Evolutionary conservation across 2,113 vertebrate species (phyloP), one percentile per base, ranked within the genome.

Genomic region (Puma concolor): DNA sequence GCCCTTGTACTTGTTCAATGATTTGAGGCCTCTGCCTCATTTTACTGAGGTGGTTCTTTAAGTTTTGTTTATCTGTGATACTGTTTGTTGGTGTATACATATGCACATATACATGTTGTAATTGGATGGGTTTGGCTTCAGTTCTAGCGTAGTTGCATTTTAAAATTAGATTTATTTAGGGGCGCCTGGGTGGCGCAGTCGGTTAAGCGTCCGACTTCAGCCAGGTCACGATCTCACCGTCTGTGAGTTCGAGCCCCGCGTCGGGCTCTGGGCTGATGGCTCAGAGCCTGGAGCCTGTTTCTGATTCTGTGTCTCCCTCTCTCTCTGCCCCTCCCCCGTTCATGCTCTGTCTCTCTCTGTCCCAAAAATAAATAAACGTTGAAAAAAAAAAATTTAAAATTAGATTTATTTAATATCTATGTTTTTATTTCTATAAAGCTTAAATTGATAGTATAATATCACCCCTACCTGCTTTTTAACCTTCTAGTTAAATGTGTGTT

Each of bases 321-420:
- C n/a, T n/a, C n/a, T n/a, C n/a, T n/a, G n/a, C n/a, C n/a, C n/a
- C n/a, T n/a, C n/a, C n/a, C n/a, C n/a, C n/a, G n/a, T n/a, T n/a
- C n/a, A n/a, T n/a, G n/a, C n/a, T n/a, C n/a, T n/a, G n/a, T n/a
- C n/a, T n/a, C n/a, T n/a, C n/a, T n/a, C n/a, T n/a, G n/a, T n/a
- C n/a, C n/a, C n/a, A n/a, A n/a, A n/a, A n/a, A n/a, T n/a, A n/a
- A n/a, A n/a, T n/a, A n/a, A n/a, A n/a, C n/a, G n/a, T n/a, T n/a
- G n/a, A n/a, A n/a, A n/a, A n/a, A n/a, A n/a, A n/a, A n/a, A n/a
- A n/a, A n/a, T 85, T 69, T 74, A 88, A 74, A 80, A 72, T 81
- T 77, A 72, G n/a, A 4, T 93, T 82, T 86, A 38, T 84, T 95
- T 95, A 91, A 38, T 95, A 91, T 90, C 60, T 74, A 16, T 93